Base-by-base conservation (phyloP, 2,888 invertebrate species). In the Leptinotarsa haldemani region DNA sequence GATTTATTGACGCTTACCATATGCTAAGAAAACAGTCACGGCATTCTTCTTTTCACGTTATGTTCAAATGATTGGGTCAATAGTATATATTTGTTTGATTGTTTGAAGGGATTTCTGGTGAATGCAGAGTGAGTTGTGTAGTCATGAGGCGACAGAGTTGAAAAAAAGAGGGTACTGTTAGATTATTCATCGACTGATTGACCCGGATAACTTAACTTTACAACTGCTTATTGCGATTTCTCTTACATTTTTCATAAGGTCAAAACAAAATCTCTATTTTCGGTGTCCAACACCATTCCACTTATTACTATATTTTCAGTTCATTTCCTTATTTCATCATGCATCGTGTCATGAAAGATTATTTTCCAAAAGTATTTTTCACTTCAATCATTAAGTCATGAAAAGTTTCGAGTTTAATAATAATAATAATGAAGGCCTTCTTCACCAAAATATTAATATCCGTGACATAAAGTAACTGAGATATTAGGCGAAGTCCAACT, bases 151-250 rank as follows among this genome's bases (percentile, higher is more conserved):
- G 61, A 40, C 12, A 30, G 15, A n/a, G 15, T 58, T 58, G 40
- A 58, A 22, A 61, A 61, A 61, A 61, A 61, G 30, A 40, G 61
- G 25, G 61, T 61, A 61, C 61, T 61, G 61, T 61, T 61, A 61
- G 61, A 61, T 61, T 61, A 61, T 40, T 61, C 61, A 61, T 61
- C n/a, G 30, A 30, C n/a, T 61, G 61, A 61, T 61, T 30, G 61
- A 61, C 61, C 61, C n/a, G 40, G 30, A 61, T 40, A 61, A 61
- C 40, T 61, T 30, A 40, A 30, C 40, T 61, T 40, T 40, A 25
- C n/a, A n/a, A n/a, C 30, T 15, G 40, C 5, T 61, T 1, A 25
- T 30, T 61, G n/a, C 16, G 16, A 16, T 50, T 50, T 15, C 50
- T 61, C 12, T 40, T 9, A 40, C 40, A 9, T 40, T 40, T 40